Evolutionary conservation across 1,140 invertebrate genomes (phyloP), one percentile per base, ranked within the genome.

Genomic region (Zaprionus lachaisei): DNA sequence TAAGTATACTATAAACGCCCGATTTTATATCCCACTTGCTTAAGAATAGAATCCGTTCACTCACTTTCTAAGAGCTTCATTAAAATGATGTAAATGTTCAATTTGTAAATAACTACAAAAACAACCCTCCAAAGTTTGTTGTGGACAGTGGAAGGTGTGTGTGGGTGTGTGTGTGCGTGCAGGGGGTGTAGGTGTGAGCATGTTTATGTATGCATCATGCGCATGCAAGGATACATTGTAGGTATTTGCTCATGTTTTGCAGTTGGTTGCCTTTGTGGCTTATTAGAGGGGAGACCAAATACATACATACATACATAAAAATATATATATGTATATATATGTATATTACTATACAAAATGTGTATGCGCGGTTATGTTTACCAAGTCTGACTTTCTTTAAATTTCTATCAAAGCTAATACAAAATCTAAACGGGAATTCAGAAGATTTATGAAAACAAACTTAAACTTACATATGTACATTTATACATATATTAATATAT

Each of bases 41-140:
- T 37, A 11, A n/a, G n/a, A 24, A 17, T 3, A 20, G n/a, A 47
- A 47, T 47, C n/a, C 1, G 41, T 47, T 47, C n/a, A 9, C n/a
- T 17, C n/a, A 2, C n/a, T 17, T 44, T 47, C n/a, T 11, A 3
- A 5, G 41, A 11, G 20, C 12, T 22, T 20, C 20, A 24, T 51
- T 70, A 28, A 70, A 26, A 37, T 37, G 44, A 57, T 56, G 38
- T 66, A 28, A 28, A 57, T 56, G 64, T 31, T 56, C 14, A 28
- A 66, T 44, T 66, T 41, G 28, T 24, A 34, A 47, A 15, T 44
- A 49, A 31, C 41, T 37, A 14, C 11, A 14, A 58, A 55, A 68
- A 58, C 65, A 44, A 58, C 54, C 65, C 54, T 55, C 17, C 49
- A 51, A 26, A 34, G 47, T 64, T 64, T 64, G 62, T 64, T 64